A percentile compares a stretch with the other conserved stretches of the same genome.
phyloP scores from a whole-genome alignment of 2,888 invertebrate genomes.

The Ichneumoninae sp. region DNA sequence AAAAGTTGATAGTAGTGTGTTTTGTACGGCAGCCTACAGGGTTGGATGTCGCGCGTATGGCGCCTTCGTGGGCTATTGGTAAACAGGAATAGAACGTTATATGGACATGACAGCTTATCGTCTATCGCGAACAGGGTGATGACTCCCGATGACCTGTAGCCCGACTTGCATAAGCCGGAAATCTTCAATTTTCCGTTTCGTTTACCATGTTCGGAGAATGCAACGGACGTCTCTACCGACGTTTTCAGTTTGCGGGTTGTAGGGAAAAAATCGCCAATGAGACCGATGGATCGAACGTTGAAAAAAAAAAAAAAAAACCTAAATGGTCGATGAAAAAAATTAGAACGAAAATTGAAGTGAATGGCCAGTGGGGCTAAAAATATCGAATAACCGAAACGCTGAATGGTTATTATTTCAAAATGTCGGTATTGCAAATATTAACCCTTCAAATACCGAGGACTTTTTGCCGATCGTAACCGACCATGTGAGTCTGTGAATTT shows the following conservation, averaged over 20 bases:
- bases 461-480: too few species aligned
- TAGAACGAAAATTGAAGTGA: not conserved
- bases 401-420: too few species aligned
- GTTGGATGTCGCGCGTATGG: slow-evolving; percentile 32
- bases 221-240: not conserved
- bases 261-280: not conserved
- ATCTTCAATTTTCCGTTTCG: slow-evolving; percentile 50
- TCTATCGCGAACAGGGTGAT: slow-evolving; percentile 71
- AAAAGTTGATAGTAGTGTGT: slow-evolving; percentile 45
- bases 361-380: not conserved
- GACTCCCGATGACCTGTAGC: slow-evolving; percentile 70
- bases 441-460: too few species aligned
- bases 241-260: not conserved
- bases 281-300: not conserved
- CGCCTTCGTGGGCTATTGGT: slow-evolving; percentile 68
- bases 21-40: slow-evolving; percentile 3
- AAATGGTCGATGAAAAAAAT: not conserved
- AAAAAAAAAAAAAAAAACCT: not conserved
- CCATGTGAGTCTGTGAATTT: too few species aligned
- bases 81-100: slow-evolving; percentile 74
- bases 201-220: not conserved
- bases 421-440: too few species aligned
- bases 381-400: too few species aligned
- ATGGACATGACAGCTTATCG: slow-evolving; percentile 66
- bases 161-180: slow-evolving; percentile 70